A percentile compares a stretch with the other conserved stretches of the same genome.
Evolutionary conservation across 2,888 invertebrate genomes (phyloP).

Genomic region (Prostheceraeus crozeri): DNA sequence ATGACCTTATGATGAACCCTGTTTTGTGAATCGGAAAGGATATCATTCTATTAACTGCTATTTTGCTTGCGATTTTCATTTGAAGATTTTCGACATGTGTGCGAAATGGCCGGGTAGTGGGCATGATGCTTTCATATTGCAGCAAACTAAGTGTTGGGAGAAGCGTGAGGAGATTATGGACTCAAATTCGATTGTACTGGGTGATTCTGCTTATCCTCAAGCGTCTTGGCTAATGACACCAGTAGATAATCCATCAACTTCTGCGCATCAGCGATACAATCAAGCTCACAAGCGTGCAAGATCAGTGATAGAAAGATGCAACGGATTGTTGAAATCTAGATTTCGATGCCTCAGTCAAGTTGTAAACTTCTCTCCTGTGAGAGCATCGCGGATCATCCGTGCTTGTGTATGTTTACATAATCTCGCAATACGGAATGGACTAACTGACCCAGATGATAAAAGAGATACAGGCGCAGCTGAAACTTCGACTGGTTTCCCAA

Average conservation of each 20-base stretch:
- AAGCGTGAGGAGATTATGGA: background rate
- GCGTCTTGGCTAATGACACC: background rate
- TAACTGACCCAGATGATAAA: no score
- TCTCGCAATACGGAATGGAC: no score
- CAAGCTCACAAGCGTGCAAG: slow-evolving; percentile 4
- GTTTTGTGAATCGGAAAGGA: slow-evolving; percentile 18
- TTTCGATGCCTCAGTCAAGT: slow-evolving; percentile 7
- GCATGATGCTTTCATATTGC: slow-evolving; percentile 9
- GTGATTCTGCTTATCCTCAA: slow-evolving; percentile 18
- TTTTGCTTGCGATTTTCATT: background rate
- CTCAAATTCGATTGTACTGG: background rate
- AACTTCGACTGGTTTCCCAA: no score
- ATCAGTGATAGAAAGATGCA: background rate
- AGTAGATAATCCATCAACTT: background rate
- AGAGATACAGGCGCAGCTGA: no score
- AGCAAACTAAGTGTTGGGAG: background rate
- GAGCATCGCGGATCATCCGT: no score
- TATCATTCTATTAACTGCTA: slow-evolving; percentile 23
- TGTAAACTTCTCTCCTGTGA: slow-evolving; percentile 8
- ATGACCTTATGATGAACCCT: no score
- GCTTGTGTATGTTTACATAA: no score
- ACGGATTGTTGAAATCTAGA: slow-evolving; percentile 1
- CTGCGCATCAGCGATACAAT: slow-evolving; percentile 1
- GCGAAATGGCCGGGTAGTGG: background rate
- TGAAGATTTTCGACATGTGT: slow-evolving; percentile 13